Evolutionary conservation across 1,140 invertebrate genomes (phyloP), one percentile per base, ranked within the genome.

Genomic region (Melanaphis sacchari): DNA sequence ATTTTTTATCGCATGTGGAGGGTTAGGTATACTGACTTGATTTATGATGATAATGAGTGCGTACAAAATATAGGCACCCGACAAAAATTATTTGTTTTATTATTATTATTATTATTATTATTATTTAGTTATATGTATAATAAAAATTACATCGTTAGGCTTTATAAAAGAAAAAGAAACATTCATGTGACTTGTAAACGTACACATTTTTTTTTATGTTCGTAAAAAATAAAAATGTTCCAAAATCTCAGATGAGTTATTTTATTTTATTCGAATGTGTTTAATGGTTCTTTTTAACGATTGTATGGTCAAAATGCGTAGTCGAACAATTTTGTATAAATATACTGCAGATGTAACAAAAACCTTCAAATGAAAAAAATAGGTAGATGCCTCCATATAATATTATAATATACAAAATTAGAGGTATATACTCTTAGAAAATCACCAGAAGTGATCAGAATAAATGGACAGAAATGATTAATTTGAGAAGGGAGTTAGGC

Each of bases 261-360:
- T 54, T 89, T 40, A 41, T 89, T 54, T 88, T 40, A 87, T 87
- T 87, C 87, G 22, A 38, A 59, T 40, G 31, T 40, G 26, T 90
- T 88, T 88, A 90, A 90, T 59, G 52, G 52, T 59, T 90, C 26
- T 90, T 54, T 90, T 90, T 90, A 90, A 90, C 88, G 88, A 59
- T 90, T 90, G 18, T 40, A 24, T 7, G 2, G 87, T 52, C 21
- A 38, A 89, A 89, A 85, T 26, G 41, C 26, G 11, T 87, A 26
- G 24, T 36, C 59, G 31, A 18, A n/a, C 31, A n/a, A n/a, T 76
- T n/a, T 31, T n/a, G 4, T 76, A 76, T n/a, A 59, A 1, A 40
- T 36, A 31, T 15, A 43, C 11, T 85, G 6, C 24, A 87, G 31
- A 43, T 15, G 2, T n/a, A 87, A 87, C 40, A 24, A 84, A 84